Conservation (phyloP, 1,140 invertebrate species). For the Bombus huntii region DNA sequence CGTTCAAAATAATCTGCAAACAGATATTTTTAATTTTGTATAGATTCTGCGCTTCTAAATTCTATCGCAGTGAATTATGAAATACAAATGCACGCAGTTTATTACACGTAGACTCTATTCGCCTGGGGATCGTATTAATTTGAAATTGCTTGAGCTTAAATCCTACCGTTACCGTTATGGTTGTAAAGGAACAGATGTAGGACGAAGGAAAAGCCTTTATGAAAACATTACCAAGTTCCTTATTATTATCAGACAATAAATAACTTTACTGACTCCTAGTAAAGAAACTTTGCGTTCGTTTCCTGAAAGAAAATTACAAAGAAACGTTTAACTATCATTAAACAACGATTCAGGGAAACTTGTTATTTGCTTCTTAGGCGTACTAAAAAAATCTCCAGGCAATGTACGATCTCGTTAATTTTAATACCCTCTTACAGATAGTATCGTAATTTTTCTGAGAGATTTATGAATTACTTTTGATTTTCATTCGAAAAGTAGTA, state of each 20-base stretch:
- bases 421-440: not conserved
- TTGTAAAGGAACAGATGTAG: not conserved
- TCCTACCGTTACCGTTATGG: not conserved
- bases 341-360: slow-evolving; percentile 16
- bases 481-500: no score
- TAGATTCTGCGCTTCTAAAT: not conserved
- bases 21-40: not conserved
- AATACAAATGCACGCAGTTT: not conserved
- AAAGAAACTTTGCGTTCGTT: not conserved
- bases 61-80: not conserved
- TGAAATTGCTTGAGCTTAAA: not conserved
- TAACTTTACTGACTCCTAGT: not conserved
- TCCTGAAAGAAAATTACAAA: slow-evolving; percentile 22
- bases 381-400: not conserved
- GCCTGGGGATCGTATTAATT: not conserved
- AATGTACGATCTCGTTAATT: not conserved
- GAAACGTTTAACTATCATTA: slow-evolving; percentile 38
- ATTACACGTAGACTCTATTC: not conserved
- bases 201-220: slow-evolving; percentile 1
- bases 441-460: not conserved
- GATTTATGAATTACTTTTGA: no score
- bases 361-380: not conserved
- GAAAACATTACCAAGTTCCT: slow-evolving; percentile 9
- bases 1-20: not conserved
- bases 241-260: slow-evolving; percentile 33